These are phyloP conservation scores for Chironomus tentans DNA, from an alignment of 2,888 invertebrate genomes.

Conservation along the genomic window DNA sequence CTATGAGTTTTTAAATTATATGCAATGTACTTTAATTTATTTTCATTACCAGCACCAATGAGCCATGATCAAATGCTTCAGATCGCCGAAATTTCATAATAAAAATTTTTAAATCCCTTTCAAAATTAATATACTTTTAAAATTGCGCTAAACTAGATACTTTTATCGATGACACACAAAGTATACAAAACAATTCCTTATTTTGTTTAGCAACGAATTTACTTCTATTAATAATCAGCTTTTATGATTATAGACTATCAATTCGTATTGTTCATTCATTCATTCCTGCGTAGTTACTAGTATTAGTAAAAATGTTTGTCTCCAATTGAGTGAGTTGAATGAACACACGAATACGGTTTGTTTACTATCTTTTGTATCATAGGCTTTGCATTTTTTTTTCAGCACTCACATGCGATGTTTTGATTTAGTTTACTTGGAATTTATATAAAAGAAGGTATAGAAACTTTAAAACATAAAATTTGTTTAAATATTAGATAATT, in stretches of 20 bases:
- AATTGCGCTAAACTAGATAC: background rate
- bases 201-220: too few relatives aligned
- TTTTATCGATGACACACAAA: background rate
- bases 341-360: background rate
- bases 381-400: background rate
- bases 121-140: background rate
- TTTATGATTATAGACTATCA: background rate
- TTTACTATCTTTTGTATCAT: too few relatives aligned
- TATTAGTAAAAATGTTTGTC: background rate
- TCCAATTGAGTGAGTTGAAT: slow-evolving; percentile 2
- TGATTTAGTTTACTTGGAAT: too few relatives aligned
- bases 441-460: too few relatives aligned
- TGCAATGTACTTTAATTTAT: background rate
- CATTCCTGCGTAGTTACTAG: background rate
- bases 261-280: background rate
- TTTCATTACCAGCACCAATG: background rate
- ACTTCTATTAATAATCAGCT: background rate
- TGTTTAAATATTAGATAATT: too few relatives aligned
- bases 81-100: background rate
- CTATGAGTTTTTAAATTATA: background rate
- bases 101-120: too few relatives aligned
- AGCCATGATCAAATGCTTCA: background rate
- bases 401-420: background rate
- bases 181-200: background rate
- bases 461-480: too few relatives aligned